Percentiles rank a stretch among this genome's conserved stretches.
These are phyloP conservation scores for Podargus strigoides DNA, from an alignment of 2,797 vertebrate species.

Conservation along the genomic window DNA sequence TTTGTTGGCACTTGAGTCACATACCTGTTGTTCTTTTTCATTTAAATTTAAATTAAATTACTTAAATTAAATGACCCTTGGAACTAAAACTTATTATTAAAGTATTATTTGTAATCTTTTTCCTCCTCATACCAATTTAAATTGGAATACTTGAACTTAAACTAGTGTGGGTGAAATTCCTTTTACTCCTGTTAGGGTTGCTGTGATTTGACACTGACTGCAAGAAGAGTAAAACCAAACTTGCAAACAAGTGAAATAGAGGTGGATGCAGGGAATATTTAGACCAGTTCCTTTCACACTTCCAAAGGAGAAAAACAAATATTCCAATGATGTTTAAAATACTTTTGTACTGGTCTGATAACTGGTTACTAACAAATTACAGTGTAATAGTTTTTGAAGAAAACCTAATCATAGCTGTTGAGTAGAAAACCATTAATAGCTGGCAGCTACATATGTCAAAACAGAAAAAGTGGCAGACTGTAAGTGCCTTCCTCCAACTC, in stretches of 20 bases:
- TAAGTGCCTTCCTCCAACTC: not conserved
- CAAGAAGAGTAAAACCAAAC: not conserved
- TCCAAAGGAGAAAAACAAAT: not conserved
- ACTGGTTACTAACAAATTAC: not conserved
- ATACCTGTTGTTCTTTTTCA: not conserved
- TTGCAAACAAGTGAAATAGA: not conserved
- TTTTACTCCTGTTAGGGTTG: not conserved
- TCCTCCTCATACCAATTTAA: not conserved
- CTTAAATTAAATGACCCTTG: not conserved
- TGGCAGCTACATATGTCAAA: not conserved
- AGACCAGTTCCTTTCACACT: not conserved
- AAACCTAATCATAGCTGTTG: not conserved
- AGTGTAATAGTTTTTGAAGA: not conserved
- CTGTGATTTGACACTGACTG: not conserved
- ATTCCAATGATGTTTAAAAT: not conserved
- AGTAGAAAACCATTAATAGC: not conserved
- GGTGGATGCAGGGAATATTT: not conserved
- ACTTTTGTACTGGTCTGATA: not conserved
- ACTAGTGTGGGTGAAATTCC: not conserved
- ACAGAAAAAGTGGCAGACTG: not conserved
- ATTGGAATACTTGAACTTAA: not conserved
- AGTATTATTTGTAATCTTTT: not conserved
- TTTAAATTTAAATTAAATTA: conserved; percentile 1
- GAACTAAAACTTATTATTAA: not conserved
- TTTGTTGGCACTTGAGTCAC: not conserved